Percentiles rank a stretch among this genome's conserved stretches.
phyloP scores from a whole-genome alignment of 2,797 vertebrate genomes.

The Acomys russatus region DNA sequence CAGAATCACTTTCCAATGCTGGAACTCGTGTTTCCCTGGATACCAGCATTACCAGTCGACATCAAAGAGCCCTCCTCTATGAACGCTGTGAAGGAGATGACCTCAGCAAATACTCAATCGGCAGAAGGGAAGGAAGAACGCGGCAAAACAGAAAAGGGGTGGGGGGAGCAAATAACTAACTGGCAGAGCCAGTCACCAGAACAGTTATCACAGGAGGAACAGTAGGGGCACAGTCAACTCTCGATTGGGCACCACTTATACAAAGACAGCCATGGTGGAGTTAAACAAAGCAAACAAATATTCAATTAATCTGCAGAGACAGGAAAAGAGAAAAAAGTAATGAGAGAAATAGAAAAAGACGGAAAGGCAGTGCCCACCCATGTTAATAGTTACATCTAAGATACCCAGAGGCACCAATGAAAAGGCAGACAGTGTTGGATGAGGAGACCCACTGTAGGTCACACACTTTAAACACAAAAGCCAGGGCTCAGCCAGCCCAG shows the following conservation, averaged over 20 bases:
- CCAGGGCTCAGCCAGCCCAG: neutral
- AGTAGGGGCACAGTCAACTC: conserved; percentile 49
- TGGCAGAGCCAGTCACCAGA: conserved; percentile 49
- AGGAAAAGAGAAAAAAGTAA: neutral
- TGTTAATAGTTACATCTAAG: neutral
- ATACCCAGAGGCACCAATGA: neutral
- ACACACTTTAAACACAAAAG: conserved; percentile 5
- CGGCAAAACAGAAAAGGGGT: neutral
- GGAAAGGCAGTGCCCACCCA: neutral
- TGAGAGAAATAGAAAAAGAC: conserved; percentile 19
- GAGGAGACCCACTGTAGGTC: neutral
- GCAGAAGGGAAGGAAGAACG: neutral
- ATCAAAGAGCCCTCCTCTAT: neutral
- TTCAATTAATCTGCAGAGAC: neutral
- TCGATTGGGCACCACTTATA: conserved; percentile 68
- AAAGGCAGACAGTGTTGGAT: neutral
- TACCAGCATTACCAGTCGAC: neutral
- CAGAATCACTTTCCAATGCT: neutral
- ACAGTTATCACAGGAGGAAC: conserved; percentile 54
- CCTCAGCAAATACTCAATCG: conserved; percentile 49
- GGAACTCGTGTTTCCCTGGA: neutral
- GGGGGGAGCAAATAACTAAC: neutral
- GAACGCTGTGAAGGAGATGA: neutral
- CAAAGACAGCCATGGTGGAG: neutral
- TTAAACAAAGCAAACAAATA: conserved; percentile 67